These are phyloP conservation scores for Synergus laeviventris DNA, from an alignment of 2,888 invertebrate species.

Conservation along the genomic window DNA sequence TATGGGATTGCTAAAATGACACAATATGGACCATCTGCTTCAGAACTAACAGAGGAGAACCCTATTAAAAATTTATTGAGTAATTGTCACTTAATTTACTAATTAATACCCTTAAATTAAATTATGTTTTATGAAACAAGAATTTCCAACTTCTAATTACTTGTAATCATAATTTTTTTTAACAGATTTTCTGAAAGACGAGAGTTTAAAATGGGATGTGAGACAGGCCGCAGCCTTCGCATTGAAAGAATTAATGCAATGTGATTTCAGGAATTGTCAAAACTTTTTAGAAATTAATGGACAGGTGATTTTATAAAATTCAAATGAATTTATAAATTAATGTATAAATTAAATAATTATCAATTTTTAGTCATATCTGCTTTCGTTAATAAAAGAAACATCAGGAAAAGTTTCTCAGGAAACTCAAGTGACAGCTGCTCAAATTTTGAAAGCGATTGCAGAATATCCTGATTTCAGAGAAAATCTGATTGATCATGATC, in stretches of 20 bases:
- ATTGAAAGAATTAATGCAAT: slow-evolving; percentile 59
- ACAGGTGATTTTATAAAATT: slow-evolving; percentile 51
- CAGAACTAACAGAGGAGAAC: slow-evolving; percentile 59
- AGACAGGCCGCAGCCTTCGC: slow-evolving; percentile 63
- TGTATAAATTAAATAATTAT: slow-evolving; percentile 9
- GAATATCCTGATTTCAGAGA: slow-evolving; percentile 53
- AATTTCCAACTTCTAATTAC: neutral
- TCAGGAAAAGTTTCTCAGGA: slow-evolving; percentile 56
- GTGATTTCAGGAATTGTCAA: slow-evolving; percentile 57
- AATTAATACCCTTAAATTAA: slow-evolving; percentile 22
- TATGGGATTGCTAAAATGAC: slow-evolving; percentile 64
- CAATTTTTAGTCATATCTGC: neutral
- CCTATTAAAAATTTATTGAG: slow-evolving; percentile 54
- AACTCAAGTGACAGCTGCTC: slow-evolving; percentile 51
- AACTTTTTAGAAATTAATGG: slow-evolving; percentile 58
- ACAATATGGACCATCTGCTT: slow-evolving; percentile 57
- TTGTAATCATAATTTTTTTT: neutral
- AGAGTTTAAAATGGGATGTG: slow-evolving; percentile 55
- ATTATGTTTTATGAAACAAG: neutral
- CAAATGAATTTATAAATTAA: neutral
- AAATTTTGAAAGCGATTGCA: slow-evolving; percentile 57
- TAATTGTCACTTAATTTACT: slow-evolving; percentile 38
- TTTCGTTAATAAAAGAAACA: slow-evolving; percentile 54
- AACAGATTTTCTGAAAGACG: slow-evolving; percentile 59
- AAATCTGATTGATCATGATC: slow-evolving; percentile 54